Evolutionary conservation across 2,113 vertebrate species (phyloP).

Genomic region (Elachura formosa): DNA sequence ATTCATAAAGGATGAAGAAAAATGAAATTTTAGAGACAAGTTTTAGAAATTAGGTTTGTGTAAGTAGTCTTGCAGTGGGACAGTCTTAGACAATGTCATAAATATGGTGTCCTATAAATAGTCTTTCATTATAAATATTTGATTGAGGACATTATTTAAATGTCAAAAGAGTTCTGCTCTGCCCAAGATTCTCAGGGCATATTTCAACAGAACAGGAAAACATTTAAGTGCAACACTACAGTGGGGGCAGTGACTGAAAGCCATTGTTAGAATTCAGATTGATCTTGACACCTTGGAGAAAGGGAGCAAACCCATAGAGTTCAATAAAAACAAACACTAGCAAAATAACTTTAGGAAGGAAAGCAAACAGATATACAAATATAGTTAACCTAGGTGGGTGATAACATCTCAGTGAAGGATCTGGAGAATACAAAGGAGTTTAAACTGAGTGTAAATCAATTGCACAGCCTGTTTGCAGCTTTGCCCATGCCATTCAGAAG

Average conservation of each 20-base stretch:
- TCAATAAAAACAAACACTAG: neutral
- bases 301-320: neutral
- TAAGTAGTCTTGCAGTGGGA: neutral
- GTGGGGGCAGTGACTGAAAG: neutral
- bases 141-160: neutral
- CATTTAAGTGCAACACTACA: neutral
- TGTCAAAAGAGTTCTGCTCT: neutral
- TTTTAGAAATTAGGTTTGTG: neutral
- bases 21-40: neutral
- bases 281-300: neutral
- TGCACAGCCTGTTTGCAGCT: neutral
- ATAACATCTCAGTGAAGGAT: neutral
- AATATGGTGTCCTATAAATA: neutral
- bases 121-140: neutral
- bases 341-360: neutral
- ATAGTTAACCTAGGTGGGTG: neutral
- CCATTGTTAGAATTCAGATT: neutral
- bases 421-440: neutral
- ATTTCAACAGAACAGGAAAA: neutral
- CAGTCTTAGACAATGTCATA: neutral
- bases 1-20: neutral
- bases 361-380: neutral
- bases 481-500: neutral
- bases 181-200: neutral
- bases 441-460: neutral